phyloP scores from a whole-genome alignment of 2,113 vertebrate species.

The Anarhynchus alexandrinus region DNA sequence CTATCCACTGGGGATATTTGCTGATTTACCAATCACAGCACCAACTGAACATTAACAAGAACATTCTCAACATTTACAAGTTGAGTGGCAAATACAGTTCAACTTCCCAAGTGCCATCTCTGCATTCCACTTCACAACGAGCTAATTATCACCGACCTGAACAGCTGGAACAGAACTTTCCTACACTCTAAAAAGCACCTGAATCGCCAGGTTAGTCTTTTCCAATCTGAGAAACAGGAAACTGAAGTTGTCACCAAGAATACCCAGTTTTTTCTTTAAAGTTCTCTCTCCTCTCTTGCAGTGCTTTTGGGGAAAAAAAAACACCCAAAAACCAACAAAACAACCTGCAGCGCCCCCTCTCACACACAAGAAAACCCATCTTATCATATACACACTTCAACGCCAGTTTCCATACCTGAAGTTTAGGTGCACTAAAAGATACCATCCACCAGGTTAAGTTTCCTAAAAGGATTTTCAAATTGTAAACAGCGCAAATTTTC shows the following conservation, averaged over 20 bases:
- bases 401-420: background rate
- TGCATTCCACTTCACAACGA: too few relatives aligned
- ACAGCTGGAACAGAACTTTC: background rate
- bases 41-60: too few relatives aligned
- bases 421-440: background rate
- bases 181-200: background rate
- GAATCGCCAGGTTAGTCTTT: background rate
- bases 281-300: background rate
- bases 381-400: background rate
- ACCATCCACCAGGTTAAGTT: background rate
- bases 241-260: background rate
- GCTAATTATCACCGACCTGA: background rate
- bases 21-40: too few relatives aligned
- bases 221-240: background rate
- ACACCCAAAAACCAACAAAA: background rate
- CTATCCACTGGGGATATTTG: too few relatives aligned
- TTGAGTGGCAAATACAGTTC: too few relatives aligned
- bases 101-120: too few relatives aligned
- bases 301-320: background rate
- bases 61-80: too few relatives aligned
- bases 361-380: background rate
- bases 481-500: background rate
- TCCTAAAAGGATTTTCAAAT: background rate
- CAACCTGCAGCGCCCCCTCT: accelerated
- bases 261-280: background rate